Evolutionary conservation across 37 sponge, comb jelly and placozoan species (phyloP), one percentile per base, ranked within the genome.

Genomic region (Crambe crambe): DNA sequence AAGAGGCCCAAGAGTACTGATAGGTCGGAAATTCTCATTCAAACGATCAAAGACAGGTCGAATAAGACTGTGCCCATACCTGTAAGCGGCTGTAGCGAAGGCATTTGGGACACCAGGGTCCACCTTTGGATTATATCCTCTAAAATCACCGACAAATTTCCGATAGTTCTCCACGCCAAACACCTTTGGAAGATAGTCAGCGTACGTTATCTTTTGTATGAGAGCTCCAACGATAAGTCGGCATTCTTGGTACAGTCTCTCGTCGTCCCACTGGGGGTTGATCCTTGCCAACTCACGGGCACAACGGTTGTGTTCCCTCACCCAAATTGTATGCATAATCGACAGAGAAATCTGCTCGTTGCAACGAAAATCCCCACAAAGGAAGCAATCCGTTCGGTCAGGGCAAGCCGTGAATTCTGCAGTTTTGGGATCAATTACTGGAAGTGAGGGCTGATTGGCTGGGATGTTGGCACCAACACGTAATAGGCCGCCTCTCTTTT

Each of bases 221-320:
- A 81, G 79, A 21, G 89, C 96, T 31, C 87, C 91, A 4, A 98
- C 89, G 15, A 95, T 93, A 56, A 67, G 80, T 41, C 98, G 80
- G 39, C 93, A 89, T 27, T 80, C 91, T 74, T 95, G 92, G 80
- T 78, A 98, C 5, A 95, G 58, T 26, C 85, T 68, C 40, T 98
- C 98, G 73, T 98, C 96, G 27, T 72, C 76, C 97, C 92, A 94
- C 17, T n/a, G 32, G 2, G 89, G 87, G 62, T 96, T 94, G 62
- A 98, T 64, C 17, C 20, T 30, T 0, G 61, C 72, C 41, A 98
- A 74, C 32, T 54, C 42, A 12, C 42, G 58, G 30, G 93, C 99
- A 71, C 93, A 88, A 40, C 97, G 71, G 64, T 98, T 98, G 80
- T 98, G 99, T 56, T 98, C 95, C 58, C 99, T 36, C 42, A 98